Evolutionary conservation across 2,113 vertebrate genomes (phyloP), one percentile per base, ranked within the genome.

Genomic region (Oophaga pumilio): DNA sequence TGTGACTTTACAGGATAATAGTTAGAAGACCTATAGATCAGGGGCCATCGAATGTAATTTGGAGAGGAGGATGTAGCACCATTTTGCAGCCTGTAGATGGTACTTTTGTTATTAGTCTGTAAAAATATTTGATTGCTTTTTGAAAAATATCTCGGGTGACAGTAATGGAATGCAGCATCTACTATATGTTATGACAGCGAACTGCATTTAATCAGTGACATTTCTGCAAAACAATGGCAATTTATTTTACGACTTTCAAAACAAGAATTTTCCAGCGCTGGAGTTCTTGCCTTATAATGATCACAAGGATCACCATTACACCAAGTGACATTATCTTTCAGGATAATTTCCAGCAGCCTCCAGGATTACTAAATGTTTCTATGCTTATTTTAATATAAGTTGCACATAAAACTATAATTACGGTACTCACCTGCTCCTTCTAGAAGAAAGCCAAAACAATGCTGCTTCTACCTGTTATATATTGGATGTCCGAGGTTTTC

Each of bases 181-280:
- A 28, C 26, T 71, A 33, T 17, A 71, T 71, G 68, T 33, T 71
- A 33, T 71, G 68, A 71, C 68, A 71, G 28, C 7, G 14, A 11
- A n/a, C 68, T 71, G 68, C 26, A 71, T 71, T 33, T 71, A 71
- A 71, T 71, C 68, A 71, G 26, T 71, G 26, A 71, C 68, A 71
- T 71, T 71, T 71, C 68, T 71, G 68, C 26, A 71, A 71, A 71
- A 71, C 68, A 71, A 71, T 71, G 68, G 68, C 68, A 71, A 71
- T 71, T 71, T 71, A 71, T 71, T 71, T 71, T 71, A 71, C 68
- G 68, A 71, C 26, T 17, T 71, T 71, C 68, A 71, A 71, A 71
- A 71, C 68, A 71, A 71, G 26, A 14, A 71, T 71, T 71, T 17
- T 33, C 68, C 68, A 33, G 26, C 68, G 26, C 68, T 15, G 68